Percentiles rank a stretch among this genome's conserved stretches.
These are phyloP conservation scores for Sarcophaga bullata DNA, from an alignment of 1,140 invertebrate genomes.

Conservation along the genomic window DNA sequence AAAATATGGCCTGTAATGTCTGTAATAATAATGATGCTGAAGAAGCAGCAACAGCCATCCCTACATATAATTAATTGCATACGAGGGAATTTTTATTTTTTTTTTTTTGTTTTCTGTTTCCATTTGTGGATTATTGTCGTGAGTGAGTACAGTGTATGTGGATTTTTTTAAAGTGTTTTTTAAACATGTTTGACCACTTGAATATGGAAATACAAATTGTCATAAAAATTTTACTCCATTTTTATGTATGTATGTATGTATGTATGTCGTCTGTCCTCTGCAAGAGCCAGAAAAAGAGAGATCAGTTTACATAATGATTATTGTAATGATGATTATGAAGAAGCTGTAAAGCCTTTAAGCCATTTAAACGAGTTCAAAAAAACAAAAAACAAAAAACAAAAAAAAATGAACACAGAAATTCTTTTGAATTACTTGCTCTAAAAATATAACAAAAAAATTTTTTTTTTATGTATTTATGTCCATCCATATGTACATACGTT, in stretches of 20 bases:
- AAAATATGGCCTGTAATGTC: not conserved
- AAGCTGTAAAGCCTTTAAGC: not conserved
- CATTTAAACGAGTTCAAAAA: slow-evolving; percentile 8
- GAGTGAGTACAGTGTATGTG: too few species aligned
- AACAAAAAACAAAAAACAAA: not conserved
- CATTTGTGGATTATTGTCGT: too few species aligned
- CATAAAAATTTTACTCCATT: not conserved
- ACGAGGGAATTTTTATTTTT: too few species aligned
- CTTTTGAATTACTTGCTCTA: too few species aligned
- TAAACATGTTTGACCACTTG: slow-evolving; percentile 21
- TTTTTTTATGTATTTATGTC: too few species aligned
- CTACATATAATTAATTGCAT: not conserved
- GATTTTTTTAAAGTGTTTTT: not conserved
- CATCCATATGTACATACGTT: too few species aligned
- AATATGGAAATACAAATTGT: slow-evolving; percentile 12
- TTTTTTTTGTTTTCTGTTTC: too few species aligned
- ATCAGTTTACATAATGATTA: not conserved
- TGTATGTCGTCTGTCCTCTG: not conserved
- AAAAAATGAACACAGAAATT: not conserved
- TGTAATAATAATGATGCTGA: not conserved
- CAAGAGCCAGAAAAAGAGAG: not conserved
- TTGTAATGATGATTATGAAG: not conserved
- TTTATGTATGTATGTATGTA: not conserved
- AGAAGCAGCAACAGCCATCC: not conserved
- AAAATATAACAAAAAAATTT: too few species aligned